Conservation (phyloP, 2,113 vertebrate genomes). For the Clarias batrachus region DNA sequence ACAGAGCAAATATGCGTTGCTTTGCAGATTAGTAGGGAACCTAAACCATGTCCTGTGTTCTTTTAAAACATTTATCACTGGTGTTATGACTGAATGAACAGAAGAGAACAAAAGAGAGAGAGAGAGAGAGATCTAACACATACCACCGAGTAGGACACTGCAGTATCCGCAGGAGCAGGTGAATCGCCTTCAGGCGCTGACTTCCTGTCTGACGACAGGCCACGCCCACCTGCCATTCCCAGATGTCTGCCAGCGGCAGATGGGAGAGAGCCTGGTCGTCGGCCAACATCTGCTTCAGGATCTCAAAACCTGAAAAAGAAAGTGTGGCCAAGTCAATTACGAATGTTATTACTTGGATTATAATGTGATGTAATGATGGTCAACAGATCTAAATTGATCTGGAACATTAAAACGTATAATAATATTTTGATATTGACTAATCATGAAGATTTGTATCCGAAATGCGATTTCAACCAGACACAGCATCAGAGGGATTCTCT, state of each 20-base stretch:
- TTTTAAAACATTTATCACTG: neutral
- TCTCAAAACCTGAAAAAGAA: conserved; percentile 84
- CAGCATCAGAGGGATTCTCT: neutral
- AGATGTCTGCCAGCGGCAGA: conserved; percentile 84
- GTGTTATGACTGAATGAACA: neutral
- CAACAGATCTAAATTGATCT: neutral
- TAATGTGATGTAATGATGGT: too few species aligned
- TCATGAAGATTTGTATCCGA: neutral
- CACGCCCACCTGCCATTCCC: conserved; percentile 96
- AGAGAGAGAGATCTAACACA: conserved; percentile 36
- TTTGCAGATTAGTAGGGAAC: neutral
- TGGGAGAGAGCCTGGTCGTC: conserved; percentile 83
- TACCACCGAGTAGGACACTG: conserved; percentile 82
- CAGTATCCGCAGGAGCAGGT: conserved; percentile 86
- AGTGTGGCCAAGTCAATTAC: neutral
- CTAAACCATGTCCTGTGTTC: neutral
- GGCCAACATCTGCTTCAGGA: conserved; percentile 93
- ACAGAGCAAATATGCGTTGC: neutral
- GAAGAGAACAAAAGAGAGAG: neutral
- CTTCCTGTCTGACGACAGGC: conserved; percentile 91
- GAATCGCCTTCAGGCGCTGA: conserved; percentile 90
- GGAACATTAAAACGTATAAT: neutral
- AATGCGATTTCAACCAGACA: neutral
- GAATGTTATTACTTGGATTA: neutral
- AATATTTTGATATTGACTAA: too few species aligned